phyloP scores from a whole-genome alignment of 2,113 vertebrate genomes.

The Lasiurus cinereus region DNA sequence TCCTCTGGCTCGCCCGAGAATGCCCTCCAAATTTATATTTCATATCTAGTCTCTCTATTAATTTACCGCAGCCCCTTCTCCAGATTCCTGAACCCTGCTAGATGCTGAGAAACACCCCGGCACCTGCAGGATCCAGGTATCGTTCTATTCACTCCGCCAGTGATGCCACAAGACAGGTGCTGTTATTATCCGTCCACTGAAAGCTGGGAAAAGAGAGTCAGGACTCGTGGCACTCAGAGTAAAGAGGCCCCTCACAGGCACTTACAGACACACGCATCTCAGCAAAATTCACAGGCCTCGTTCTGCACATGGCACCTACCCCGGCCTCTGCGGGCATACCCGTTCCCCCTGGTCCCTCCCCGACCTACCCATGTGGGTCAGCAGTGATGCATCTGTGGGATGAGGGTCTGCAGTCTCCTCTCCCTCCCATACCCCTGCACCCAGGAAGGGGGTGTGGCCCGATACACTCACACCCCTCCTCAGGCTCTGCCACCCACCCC shows the following conservation, averaged over 20 bases:
- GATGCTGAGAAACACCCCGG: too few relatives aligned
- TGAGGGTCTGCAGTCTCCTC: neutral
- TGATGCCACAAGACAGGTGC: rapidly evolving
- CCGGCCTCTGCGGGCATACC: rapidly evolving
- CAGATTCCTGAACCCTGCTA: too few relatives aligned
- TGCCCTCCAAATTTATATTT: too few relatives aligned
- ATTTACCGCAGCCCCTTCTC: too few relatives aligned
- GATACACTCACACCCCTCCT: rapidly evolving
- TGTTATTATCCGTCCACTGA: neutral
- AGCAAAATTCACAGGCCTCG: neutral
- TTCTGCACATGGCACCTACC: rapidly evolving
- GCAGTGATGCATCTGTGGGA: neutral
- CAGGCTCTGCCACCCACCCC: neutral
- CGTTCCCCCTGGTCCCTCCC: neutral
- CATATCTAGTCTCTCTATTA: too few relatives aligned
- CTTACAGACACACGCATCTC: neutral
- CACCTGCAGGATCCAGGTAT: too few relatives aligned
- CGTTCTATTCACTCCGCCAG: neutral
- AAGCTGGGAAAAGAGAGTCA: neutral
- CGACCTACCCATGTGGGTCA: neutral
- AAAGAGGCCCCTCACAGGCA: neutral
- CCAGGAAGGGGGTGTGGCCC: neutral
- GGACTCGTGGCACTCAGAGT: neutral
- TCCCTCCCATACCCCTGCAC: rapidly evolving
- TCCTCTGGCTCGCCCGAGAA: too few relatives aligned